These are phyloP conservation scores for Lithosia quadra DNA, from an alignment of 2,888 invertebrate genomes.

Conservation along the genomic window DNA sequence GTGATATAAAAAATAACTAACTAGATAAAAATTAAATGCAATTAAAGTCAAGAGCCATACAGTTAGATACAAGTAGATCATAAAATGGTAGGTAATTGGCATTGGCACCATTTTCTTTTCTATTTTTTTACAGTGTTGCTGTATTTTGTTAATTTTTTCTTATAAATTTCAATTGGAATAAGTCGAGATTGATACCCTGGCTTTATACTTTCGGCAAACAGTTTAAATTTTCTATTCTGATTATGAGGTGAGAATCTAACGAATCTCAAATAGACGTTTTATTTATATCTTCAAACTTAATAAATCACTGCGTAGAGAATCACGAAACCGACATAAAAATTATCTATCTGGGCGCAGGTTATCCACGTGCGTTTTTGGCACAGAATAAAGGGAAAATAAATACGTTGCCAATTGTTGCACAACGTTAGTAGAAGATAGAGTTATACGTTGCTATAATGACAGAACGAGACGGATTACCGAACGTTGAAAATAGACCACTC, in stretches of 20 bases:
- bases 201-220: background rate
- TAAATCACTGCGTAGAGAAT: conserved; percentile 24
- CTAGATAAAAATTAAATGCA: background rate
- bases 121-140: background rate
- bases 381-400: conserved; percentile 67
- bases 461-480: conserved; percentile 64
- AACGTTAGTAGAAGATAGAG: conserved; percentile 64
- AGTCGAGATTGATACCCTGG: background rate
- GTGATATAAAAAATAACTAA: background rate
- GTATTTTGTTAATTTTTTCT: background rate
- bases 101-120: background rate
- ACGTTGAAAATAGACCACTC: conserved; percentile 80
- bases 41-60: background rate
- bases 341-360: conserved; percentile 61
- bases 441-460: conserved; percentile 43
- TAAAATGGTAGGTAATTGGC: conserved; percentile 3
- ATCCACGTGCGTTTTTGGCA: conserved; percentile 82
- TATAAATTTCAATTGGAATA: background rate
- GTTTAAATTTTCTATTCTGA: background rate
- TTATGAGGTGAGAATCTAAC: background rate
- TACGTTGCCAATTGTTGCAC: conserved; percentile 82
- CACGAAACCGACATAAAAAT: conserved; percentile 35
- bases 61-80: background rate
- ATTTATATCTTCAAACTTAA: conserved; percentile 32
- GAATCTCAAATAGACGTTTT: conserved; percentile 6